Evolutionary conservation across 2,113 vertebrate species (phyloP), one percentile per base, ranked within the genome.

Genomic region (Antigone vipio): DNA sequence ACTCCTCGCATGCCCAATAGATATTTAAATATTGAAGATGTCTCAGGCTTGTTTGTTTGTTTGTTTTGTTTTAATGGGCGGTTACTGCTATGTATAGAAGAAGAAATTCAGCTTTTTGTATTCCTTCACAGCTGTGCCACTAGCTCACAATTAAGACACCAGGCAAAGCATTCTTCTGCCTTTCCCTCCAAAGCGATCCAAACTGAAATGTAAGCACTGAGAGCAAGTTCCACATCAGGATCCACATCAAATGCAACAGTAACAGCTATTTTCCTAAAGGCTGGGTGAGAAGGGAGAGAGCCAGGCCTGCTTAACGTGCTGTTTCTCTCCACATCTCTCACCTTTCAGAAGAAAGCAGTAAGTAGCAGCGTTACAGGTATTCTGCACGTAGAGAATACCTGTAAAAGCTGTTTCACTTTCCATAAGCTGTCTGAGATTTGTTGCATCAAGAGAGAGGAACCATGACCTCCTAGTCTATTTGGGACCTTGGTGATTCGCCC

Each of bases 251-350:
- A 84, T 49, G 45, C 14, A 76, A 27, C 11, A 86, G 3, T 12
- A n/a, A 8, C 2, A 5, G 6, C 3, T 58, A 7, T 76, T 89
- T 87, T 87, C 55, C 32, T 55, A 50, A 40, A n/a, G 34, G 2
- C 2, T 82, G 44, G 3, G 3, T 77, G n/a, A 56, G 66, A 94
- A 67, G 8, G 11, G 16, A 53, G 19, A 53, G 9, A 71, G n/a
- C 13, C 18, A 86, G 40, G 13, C 6, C 34, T 18, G 10, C 9
- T 73, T 42, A 47, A 44, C 0, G 0, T 26, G 30, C 9, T 77
- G 5, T 40, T 66, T 89, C 34, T 76, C 22, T 72, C 66, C 23
- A 55, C 9, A 11, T 27, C 22, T 62, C 24, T 44, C 32, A 47
- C 20, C 13, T 81, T 69, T 59, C 38, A 79, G n/a, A 82, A 82